phyloP scores from a whole-genome alignment of 2,888 invertebrate species.

The Athrips mouffetella region DNA sequence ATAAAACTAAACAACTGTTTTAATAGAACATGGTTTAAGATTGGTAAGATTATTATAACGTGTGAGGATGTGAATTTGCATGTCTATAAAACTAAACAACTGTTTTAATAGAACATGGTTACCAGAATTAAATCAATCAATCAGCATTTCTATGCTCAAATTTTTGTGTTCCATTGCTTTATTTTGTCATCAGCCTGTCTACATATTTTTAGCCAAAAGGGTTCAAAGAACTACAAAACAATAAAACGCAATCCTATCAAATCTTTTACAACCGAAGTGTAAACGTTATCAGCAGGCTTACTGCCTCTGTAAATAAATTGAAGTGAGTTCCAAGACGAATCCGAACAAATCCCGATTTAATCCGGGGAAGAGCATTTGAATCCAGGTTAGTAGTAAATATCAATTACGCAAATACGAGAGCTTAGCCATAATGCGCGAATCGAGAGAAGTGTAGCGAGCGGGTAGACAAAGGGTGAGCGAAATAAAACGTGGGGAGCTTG shows the following conservation, averaged over 20 bases:
- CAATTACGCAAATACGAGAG: constrained; percentile 72
- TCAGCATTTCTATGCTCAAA: too few relatives aligned
- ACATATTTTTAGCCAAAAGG: neutral
- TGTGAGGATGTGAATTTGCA: too few relatives aligned
- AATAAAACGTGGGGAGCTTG: constrained; percentile 5
- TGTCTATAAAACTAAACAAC: too few relatives aligned
- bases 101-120: too few relatives aligned
- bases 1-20: too few relatives aligned
- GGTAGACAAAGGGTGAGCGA: constrained; percentile 29
- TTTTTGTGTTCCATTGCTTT: too few relatives aligned
- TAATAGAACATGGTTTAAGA: too few relatives aligned
- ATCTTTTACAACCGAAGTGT: constrained; percentile 31
- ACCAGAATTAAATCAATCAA: too few relatives aligned
- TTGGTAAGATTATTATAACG: too few relatives aligned
- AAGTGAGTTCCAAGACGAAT: constrained; percentile 63
- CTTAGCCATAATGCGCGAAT: constrained; percentile 49
- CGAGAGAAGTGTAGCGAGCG: constrained; percentile 20
- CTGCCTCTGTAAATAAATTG: constrained; percentile 61
- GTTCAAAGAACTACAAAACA: neutral
- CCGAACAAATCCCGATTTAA: constrained; percentile 69
- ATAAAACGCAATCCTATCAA: neutral
- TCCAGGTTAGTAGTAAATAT: constrained; percentile 78
- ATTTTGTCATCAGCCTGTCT: too few relatives aligned
- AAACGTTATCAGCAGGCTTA: constrained; percentile 47
- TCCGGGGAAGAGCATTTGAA: constrained; percentile 62